Base-by-base conservation (phyloP, 2,797 vertebrate species). In the Typhlichthys subterraneus region DNA sequence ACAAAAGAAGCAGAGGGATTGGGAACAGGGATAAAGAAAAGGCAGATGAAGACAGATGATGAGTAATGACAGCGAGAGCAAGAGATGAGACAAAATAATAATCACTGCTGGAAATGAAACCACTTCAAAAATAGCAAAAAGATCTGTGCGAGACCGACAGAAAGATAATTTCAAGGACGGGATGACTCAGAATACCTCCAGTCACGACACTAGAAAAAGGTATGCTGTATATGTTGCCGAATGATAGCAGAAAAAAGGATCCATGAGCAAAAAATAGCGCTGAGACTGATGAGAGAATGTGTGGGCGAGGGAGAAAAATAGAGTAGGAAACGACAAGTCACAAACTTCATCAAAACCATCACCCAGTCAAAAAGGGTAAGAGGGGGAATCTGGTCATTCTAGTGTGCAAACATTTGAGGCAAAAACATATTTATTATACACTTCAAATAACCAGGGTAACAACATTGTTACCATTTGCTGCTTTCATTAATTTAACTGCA, bases 161-260 rank as follows among this genome's bases (percentile, higher is more conserved):
- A 46, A 19, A 46, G 57, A 13, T 49, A 59, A 53, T 11, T 38
- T 5, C n/a, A 53, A 17, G 12, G 50, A 67, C 46, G 1, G 1
- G 13, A 19, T 79, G 82, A 84, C 17, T 77, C 74, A 77, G 55
- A 60, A 59, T 65, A 76, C 51, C 57, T 65, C 15, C 57, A 64
- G 72, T 84, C 79, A 84, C 65, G 76, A 79, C 73, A 9, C 38
- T 12, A 46, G 29, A 59, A 15, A 51, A 52, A 1, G 29, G 9
- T 12, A 53, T 55, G 7, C 13, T n/a, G n/a, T 38, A 8, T 31
- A 31, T 4, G 31, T 8, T 5, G 33, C 23, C n/a, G 31, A 8
- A 33, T 55, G n/a, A 12, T 42, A 33, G 53, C 13, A 33, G 12
- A 38, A n/a, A n/a, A 13, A 31, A 38, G 33, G 7, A 38, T 38